These are phyloP conservation scores for Haliclona indistincta DNA, from an alignment of 37 sponge, comb jelly and placozoan genomes.

Conservation along the genomic window DNA sequence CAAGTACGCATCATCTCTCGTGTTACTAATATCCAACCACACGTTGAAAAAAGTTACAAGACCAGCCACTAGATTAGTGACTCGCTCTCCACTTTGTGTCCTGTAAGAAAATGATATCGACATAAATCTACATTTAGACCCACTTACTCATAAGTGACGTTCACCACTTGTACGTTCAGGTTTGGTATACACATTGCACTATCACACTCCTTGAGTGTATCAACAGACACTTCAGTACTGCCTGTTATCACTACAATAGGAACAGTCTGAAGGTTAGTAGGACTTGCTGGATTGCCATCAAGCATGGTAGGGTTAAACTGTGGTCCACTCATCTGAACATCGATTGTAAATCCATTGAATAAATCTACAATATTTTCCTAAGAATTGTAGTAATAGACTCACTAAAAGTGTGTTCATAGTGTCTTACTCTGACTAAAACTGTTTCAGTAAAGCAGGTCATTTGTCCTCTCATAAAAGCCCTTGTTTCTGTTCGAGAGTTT, in stretches of 20 bases:
- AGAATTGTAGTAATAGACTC: not conserved
- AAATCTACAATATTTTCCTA: not conserved
- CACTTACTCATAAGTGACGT: slow-evolving; percentile 3
- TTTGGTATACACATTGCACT: slow-evolving; percentile 15
- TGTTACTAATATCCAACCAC: slow-evolving; percentile 4
- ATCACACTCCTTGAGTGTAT: slow-evolving; percentile 38
- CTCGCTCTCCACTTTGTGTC: not conserved
- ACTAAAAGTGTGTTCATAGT: no score
- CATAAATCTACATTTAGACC: not conserved
- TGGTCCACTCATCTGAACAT: not conserved
- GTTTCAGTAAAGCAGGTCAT: slow-evolving; percentile 1
- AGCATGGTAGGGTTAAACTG: not conserved
- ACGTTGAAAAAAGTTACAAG: slow-evolving; percentile 14
- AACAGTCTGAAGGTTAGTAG: not conserved
- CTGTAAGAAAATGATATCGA: not conserved
- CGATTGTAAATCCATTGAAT: not conserved
- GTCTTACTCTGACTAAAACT: not conserved
- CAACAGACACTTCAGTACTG: slow-evolving; percentile 17
- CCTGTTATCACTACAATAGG: not conserved
- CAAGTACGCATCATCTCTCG: slow-evolving; percentile 34
- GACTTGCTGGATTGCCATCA: not conserved
- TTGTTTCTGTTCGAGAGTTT: not conserved
- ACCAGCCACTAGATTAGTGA: slow-evolving; percentile 4
- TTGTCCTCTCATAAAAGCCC: not conserved
- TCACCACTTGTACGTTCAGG: not conserved